phyloP scores from a whole-genome alignment of 2,113 vertebrate species.

The Tupaia chinensis region DNA sequence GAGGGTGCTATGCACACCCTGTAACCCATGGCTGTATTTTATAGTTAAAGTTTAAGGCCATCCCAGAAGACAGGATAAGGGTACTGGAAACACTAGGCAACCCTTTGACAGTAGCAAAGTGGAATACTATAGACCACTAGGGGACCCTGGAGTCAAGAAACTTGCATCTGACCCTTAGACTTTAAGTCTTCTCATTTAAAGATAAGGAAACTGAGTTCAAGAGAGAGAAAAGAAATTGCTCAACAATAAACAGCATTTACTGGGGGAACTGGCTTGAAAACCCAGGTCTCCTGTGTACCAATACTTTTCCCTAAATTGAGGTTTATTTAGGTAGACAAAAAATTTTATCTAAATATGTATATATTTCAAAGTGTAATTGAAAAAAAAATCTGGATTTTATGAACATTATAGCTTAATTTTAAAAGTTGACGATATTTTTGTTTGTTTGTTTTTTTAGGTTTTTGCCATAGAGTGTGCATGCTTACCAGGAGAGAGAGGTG shows the following conservation, averaged over 20 bases:
- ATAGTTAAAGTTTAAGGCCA: constrained; percentile 15
- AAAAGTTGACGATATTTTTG: background rate
- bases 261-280: background rate
- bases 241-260: background rate
- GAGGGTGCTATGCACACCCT: background rate
- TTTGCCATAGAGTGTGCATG: no score
- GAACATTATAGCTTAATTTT: background rate
- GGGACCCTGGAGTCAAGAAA: background rate
- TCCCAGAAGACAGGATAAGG: background rate
- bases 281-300: background rate
- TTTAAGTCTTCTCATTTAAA: background rate
- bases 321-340: background rate
- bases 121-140: background rate
- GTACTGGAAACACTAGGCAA: background rate
- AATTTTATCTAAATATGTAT: background rate
- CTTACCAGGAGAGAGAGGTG: no score
- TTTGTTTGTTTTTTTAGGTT: no score
- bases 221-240: background rate
- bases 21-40: background rate
- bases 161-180: background rate
- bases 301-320: background rate
- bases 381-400: constrained; percentile 18
- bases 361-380: constrained; percentile 18
- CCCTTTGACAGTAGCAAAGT: background rate
- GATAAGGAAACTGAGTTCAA: background rate